These are phyloP conservation scores for Saccopteryx leptura DNA, from an alignment of 2,113 vertebrate species.

Conservation along the genomic window DNA sequence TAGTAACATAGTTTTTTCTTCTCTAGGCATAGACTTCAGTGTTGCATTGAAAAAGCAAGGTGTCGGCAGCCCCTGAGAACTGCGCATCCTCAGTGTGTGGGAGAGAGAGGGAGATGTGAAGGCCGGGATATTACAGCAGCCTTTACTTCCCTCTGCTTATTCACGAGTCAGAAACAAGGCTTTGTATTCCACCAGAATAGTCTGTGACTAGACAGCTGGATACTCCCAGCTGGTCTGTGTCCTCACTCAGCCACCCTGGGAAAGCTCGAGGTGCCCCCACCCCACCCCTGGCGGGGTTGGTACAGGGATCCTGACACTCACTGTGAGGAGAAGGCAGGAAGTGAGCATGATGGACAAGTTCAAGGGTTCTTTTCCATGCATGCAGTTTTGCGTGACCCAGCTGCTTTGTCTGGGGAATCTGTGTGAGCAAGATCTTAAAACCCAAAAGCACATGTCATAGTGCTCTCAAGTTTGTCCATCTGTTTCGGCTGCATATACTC, in stretches of 20 bases:
- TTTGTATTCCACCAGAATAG: background rate
- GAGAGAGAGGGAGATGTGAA: conserved; percentile 39
- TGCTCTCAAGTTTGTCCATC: background rate
- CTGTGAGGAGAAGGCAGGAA: background rate
- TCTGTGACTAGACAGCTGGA: background rate
- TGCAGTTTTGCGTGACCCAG: background rate
- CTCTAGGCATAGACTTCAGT: conserved; percentile 35
- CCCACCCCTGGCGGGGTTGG: accelerated
- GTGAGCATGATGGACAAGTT: accelerated
- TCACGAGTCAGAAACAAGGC: background rate
- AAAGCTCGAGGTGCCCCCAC: background rate
- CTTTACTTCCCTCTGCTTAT: background rate
- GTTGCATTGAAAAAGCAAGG: conserved; percentile 23
- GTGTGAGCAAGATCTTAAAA: background rate
- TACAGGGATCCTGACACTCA: background rate
- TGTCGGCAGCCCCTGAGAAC: background rate
- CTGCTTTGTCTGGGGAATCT: no score
- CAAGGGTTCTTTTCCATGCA: background rate
- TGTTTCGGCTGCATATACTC: background rate
- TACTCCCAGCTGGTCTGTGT: background rate
- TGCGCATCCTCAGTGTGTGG: background rate
- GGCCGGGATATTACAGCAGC: background rate
- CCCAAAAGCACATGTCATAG: no score
- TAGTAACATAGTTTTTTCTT: background rate
- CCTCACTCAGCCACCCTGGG: background rate